These are phyloP conservation scores for Macaria notata DNA, from an alignment of 2,888 invertebrate genomes.

Conservation along the genomic window DNA sequence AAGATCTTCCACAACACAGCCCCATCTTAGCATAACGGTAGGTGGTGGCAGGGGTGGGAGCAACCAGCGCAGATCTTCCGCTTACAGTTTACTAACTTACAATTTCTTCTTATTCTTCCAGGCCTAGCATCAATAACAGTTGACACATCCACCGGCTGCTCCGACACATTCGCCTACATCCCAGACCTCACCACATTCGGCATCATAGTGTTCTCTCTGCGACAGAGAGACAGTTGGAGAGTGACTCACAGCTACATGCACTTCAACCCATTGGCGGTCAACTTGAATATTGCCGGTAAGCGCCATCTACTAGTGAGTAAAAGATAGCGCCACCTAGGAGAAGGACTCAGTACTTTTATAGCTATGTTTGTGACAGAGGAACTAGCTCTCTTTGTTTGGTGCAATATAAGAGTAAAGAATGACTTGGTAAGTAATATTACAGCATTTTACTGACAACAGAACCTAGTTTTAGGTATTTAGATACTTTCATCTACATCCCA, in stretches of 20 bases:
- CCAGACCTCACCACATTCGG: constrained; percentile 85
- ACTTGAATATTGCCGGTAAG: constrained; percentile 83
- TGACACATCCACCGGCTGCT: constrained; percentile 84
- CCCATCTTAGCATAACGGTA: too few relatives aligned
- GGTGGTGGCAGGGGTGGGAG: too few relatives aligned
- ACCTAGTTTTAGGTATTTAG: too few relatives aligned
- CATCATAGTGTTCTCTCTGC: constrained; percentile 81
- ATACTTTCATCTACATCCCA: too few relatives aligned
- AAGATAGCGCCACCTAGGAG: not conserved
- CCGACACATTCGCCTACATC: constrained; percentile 86
- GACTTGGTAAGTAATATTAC: too few relatives aligned
- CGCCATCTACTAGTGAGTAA: not conserved
- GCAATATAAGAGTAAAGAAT: too few relatives aligned
- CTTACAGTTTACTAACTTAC: not conserved
- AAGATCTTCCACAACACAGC: too few relatives aligned
- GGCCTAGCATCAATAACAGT: constrained; percentile 86
- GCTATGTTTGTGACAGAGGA: too few relatives aligned
- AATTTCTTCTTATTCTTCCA: constrained; percentile 33
- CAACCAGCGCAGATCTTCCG: too few relatives aligned
- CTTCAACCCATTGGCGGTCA: constrained; percentile 86
- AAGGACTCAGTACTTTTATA: too few relatives aligned
- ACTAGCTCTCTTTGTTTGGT: too few relatives aligned
- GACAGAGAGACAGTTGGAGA: constrained; percentile 85
- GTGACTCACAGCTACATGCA: constrained; percentile 88
- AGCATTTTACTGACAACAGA: too few relatives aligned